Evolutionary conservation across 2,113 vertebrate species (phyloP).

Genomic region (Plecturocebus donacophilus): DNA sequence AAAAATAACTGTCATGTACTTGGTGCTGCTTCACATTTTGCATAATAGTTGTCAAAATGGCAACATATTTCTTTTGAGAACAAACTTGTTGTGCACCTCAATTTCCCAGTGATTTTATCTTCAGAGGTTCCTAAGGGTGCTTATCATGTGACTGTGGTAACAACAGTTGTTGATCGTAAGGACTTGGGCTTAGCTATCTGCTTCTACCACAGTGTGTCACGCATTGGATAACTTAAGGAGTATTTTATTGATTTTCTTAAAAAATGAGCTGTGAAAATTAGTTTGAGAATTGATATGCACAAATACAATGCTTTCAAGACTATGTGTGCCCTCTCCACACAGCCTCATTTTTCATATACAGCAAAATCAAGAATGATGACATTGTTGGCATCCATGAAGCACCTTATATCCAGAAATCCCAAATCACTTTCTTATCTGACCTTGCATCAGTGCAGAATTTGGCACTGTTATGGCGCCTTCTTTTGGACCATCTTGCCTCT

Average conservation of each 20-base stretch:
- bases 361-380: neutral
- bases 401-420: neutral
- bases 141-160: neutral
- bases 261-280: neutral
- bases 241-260: neutral
- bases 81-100: neutral
- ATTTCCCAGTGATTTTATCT: slow-evolving; percentile 11
- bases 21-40: slow-evolving; percentile 53
- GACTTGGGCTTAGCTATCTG: neutral
- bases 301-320: neutral
- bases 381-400: neutral
- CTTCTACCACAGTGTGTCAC: neutral
- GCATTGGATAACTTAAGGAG: neutral
- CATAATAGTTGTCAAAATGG: slow-evolving; percentile 26
- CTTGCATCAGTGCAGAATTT: neutral
- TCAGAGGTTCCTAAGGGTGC: neutral
- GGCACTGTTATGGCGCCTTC: neutral
- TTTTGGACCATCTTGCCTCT: neutral
- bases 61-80: slow-evolving; percentile 24
- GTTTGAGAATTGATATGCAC: neutral
- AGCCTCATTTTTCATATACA: neutral
- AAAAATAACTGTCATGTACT: slow-evolving; percentile 61
- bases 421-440: neutral
- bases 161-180: neutral
- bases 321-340: neutral